Conservation (phyloP, 53 echinoderm and acorn worm genomes). For the Zoroaster sp. region DNA sequence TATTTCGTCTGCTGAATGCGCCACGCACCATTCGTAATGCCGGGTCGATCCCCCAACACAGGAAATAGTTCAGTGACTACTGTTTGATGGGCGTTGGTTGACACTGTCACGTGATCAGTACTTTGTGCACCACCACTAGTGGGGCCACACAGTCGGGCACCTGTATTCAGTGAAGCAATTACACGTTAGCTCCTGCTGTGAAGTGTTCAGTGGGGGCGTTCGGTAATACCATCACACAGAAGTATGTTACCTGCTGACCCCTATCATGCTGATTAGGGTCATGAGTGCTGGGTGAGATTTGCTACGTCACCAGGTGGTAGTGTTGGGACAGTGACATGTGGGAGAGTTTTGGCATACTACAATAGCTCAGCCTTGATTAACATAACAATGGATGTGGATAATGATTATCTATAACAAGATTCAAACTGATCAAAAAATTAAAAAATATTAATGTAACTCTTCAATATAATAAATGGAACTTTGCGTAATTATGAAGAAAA, state of each 20-base stretch:
- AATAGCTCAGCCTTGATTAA: background rate
- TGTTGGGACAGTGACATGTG: background rate
- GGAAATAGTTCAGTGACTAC: conserved; percentile 25
- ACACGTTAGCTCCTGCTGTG: background rate
- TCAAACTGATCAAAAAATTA: background rate
- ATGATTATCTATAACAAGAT: background rate
- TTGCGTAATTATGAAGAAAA: too few relatives aligned
- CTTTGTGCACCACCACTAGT: background rate
- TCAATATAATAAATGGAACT: too few relatives aligned
- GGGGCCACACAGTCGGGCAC: too few relatives aligned
- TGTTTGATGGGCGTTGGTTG: conserved; percentile 39
- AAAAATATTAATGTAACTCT: background rate
- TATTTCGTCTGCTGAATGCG: background rate
- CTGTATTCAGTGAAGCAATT: too few relatives aligned
- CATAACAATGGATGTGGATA: background rate
- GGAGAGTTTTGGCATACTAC: too few relatives aligned
- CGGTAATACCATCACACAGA: background rate
- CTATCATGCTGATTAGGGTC: background rate
- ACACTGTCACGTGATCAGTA: conserved; percentile 27
- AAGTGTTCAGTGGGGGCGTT: background rate
- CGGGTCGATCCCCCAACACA: background rate
- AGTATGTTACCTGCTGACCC: background rate
- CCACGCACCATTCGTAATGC: background rate
- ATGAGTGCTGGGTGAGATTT: background rate
- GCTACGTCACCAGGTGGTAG: background rate